Base-by-base conservation (phyloP, 2,113 vertebrate species). In the Carettochelys insculpta region DNA sequence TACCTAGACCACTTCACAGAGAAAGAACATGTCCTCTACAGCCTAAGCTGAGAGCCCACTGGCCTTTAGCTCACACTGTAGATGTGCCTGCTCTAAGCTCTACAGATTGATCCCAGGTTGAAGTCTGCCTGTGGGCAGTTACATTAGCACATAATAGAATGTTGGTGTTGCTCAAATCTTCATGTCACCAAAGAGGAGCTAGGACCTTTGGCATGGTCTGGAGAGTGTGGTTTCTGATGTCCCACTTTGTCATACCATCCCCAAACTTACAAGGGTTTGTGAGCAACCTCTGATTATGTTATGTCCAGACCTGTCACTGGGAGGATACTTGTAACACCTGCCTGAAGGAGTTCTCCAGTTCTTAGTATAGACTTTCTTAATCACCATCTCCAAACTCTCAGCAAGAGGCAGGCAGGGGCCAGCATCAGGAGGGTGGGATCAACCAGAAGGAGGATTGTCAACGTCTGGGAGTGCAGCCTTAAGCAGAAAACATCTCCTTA, bases 191-290 rank as follows among this genome's bases (percentile, higher is more conserved):
- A 91, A 85, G 84, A 27, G 34, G 19, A 29, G 38, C 1, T 16
- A 41, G 45, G 80, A 73, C 29, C 77, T 83, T 58, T 65, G 48
- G 51, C 34, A 1, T 0, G 48, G 48, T 68, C 51, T 1, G 0
- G 12, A 81, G 38, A 20, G 2, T 2, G 0, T 6, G 31, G 43
- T 9, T 82, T 52, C 29, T 83, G 12, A 19, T 25, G 22, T 76
- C 0, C 31, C 17, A 11, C 3, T 50, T 11, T 80, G 86, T 65
- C 27, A n/a, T n/a, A n/a, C n/a, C n/a, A n/a, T n/a, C n/a, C n/a
- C n/a, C 54, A 5, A 29, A 20, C 51, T 92, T 94, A 14, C 22
- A 77, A 34, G 19, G 31, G 47, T 38, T 58, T 13, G 52, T 77
- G 68, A 45, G 13, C 52, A 31, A 29, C 34, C 16, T 47, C 92